phyloP scores from a whole-genome alignment of 2,888 invertebrate species.

The Leptura quadrifasciata region DNA sequence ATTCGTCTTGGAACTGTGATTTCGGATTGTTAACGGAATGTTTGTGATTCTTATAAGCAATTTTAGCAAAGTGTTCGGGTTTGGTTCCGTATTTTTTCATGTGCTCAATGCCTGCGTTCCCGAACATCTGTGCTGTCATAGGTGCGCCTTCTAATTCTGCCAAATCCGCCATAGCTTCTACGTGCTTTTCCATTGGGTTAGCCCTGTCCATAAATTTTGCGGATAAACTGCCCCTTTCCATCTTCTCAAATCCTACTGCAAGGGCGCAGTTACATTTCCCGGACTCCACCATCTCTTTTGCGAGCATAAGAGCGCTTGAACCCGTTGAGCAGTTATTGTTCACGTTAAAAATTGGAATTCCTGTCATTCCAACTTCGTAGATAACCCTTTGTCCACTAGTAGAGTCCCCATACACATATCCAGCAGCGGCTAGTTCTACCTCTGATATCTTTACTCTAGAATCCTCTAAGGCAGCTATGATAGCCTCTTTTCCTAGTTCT shows the following conservation, averaged over 20 bases:
- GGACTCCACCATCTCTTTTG: slow-evolving; percentile 93
- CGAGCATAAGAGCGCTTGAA: slow-evolving; percentile 92
- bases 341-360: slow-evolving; percentile 96
- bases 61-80: slow-evolving; percentile 95
- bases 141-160: slow-evolving; percentile 89
- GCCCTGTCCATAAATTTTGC: slow-evolving; percentile 86
- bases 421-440: slow-evolving; percentile 92
- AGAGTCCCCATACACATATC: slow-evolving; percentile 97
- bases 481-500: slow-evolving; percentile 95
- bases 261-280: slow-evolving; percentile 91
- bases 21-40: slow-evolving; percentile 97
- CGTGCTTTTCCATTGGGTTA: slow-evolving; percentile 92
- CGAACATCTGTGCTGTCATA: slow-evolving; percentile 96
- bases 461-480: slow-evolving; percentile 90
- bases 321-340: slow-evolving; percentile 99
- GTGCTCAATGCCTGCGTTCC: slow-evolving; percentile 96
- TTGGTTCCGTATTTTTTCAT: slow-evolving; percentile 97
- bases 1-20: slow-evolving; percentile 95
- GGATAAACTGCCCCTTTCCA: slow-evolving; percentile 93
- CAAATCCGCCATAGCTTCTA: slow-evolving; percentile 88
- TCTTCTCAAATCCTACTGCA: slow-evolving; percentile 98
- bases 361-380: slow-evolving; percentile 94
- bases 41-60: slow-evolving; percentile 97
- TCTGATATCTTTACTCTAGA: slow-evolving; percentile 85
- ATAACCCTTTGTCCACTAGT: slow-evolving; percentile 96